These are phyloP conservation scores for Nomada flava DNA, from an alignment of 2,888 invertebrate species.

Conservation along the genomic window DNA sequence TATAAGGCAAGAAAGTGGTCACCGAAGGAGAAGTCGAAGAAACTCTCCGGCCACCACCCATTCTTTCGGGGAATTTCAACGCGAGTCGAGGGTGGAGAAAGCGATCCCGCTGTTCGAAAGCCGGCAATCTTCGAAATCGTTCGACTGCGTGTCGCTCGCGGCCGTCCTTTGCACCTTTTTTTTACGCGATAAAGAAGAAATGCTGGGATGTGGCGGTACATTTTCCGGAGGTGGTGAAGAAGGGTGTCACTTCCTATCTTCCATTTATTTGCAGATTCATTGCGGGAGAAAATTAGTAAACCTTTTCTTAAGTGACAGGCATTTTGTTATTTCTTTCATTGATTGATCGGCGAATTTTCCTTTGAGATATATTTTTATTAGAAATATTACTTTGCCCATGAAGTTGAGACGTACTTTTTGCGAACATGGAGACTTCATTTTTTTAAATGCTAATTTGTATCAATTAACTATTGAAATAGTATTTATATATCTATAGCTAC, in stretches of 20 bases:
- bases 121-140: slow-evolving; percentile 50
- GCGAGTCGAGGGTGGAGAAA: slow-evolving; percentile 50
- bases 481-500: too few species aligned
- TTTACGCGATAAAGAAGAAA: slow-evolving; percentile 27
- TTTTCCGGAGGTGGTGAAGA: not conserved
- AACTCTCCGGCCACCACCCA: slow-evolving; percentile 16
- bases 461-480: too few species aligned
- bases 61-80: slow-evolving; percentile 53
- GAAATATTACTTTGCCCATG: too few species aligned
- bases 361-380: too few species aligned
- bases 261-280: too few species aligned
- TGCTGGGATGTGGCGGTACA: not conserved
- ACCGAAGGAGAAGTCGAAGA: slow-evolving; percentile 46
- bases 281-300: too few species aligned
- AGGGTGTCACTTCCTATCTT: slow-evolving; percentile 5
- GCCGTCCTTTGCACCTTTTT: slow-evolving; percentile 56
- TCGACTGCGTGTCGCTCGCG: slow-evolving; percentile 49
- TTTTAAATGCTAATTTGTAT: too few species aligned
- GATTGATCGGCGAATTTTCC: too few species aligned
- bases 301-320: too few species aligned
- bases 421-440: too few species aligned
- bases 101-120: slow-evolving; percentile 7
- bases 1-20: slow-evolving; percentile 50
- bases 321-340: too few species aligned
- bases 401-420: too few species aligned